Evolutionary conservation across 2,888 invertebrate species (phyloP), one percentile per base, ranked within the genome.

Genomic region (Drosophila melanocephala): DNA sequence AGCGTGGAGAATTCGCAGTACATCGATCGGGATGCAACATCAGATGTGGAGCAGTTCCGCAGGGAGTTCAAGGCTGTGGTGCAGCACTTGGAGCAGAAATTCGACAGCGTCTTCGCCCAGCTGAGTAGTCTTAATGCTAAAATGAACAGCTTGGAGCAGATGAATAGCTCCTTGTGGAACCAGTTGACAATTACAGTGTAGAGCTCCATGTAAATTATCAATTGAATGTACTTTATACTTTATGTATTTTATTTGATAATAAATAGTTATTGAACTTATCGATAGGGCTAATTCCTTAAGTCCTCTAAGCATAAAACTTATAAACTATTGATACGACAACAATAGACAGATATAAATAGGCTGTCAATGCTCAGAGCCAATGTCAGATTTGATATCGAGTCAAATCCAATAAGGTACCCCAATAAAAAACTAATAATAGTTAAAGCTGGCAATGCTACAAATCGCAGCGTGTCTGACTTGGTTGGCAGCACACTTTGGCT

Each of bases 121-220:
- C 59, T 93, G 0, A 72, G 76, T 1, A 70, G 73, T 5, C 60
- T 93, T 7, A 89, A 89, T 63, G 60, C 56, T 7, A 89, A 90
- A 55, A 74, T 93, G 64, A 67, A 79, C 28, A 60, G 68, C 0
- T 73, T 92, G 44, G 90, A 92, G 44, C 58, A 65, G 5, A 75
- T 91, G 10, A 93, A 93, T 66, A 72, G 80, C 19, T 84, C 91
- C 1, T 32, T 92, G 33, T 93, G 90, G 89, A 84, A 85, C 33
- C 88, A 93, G 39, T 70, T 92, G 37, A 87, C 92, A 14, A 80
- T 93, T 12, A 83, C 75, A 1, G 79, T 92, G 19, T 69, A n/a
- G 22, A 10, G 14, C 10, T 10, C 16, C n/a, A 58, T 14, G 7
- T 7, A 14, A 33, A 28, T 3, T 14, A 5, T n/a, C 32, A 22